Conservation (phyloP, 1,140 invertebrate genomes). For the Hypsibius dujardini region DNA sequence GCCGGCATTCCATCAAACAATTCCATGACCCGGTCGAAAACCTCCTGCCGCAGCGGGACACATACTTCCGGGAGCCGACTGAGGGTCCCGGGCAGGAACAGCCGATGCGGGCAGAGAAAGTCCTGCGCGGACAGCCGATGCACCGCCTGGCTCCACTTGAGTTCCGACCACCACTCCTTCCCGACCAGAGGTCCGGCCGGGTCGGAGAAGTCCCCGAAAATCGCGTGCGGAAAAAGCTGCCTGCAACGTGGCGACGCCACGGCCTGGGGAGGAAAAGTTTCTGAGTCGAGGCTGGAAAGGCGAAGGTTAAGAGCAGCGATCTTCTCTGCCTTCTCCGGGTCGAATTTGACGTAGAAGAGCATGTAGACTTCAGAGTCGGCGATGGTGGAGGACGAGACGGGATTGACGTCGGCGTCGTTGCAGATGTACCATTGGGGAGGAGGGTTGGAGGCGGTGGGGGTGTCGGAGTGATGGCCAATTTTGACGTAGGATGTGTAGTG, state of each 20-base stretch:
- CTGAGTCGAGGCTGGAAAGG: neutral
- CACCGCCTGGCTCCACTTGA: neutral
- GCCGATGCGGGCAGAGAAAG: slow-evolving; percentile 3
- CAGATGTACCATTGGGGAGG: slow-evolving; percentile 4
- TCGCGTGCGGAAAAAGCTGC: neutral
- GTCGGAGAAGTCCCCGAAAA: neutral
- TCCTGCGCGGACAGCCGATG: slow-evolving; percentile 5
- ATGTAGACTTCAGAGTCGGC: slow-evolving; percentile 11
- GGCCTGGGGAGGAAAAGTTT: too few species aligned
- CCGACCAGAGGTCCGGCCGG: too few species aligned
- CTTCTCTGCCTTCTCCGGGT: slow-evolving; percentile 8
- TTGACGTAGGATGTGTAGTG: slow-evolving; percentile 12
- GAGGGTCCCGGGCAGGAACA: neutral
- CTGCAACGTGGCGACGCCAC: neutral
- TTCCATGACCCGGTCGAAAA: neutral
- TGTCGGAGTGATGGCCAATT: neutral
- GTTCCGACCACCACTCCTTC: neutral
- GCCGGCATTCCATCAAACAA: neutral
- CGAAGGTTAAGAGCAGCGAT: neutral
- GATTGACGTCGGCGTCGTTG: slow-evolving; percentile 1
- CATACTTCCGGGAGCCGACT: neutral
- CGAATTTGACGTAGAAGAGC: neutral
- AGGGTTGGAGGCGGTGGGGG: neutral
- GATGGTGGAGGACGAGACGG: neutral
- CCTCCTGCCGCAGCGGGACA: neutral